Base-by-base conservation (phyloP, 2,888 invertebrate species). In the Drosophila austrosaltans region DNA sequence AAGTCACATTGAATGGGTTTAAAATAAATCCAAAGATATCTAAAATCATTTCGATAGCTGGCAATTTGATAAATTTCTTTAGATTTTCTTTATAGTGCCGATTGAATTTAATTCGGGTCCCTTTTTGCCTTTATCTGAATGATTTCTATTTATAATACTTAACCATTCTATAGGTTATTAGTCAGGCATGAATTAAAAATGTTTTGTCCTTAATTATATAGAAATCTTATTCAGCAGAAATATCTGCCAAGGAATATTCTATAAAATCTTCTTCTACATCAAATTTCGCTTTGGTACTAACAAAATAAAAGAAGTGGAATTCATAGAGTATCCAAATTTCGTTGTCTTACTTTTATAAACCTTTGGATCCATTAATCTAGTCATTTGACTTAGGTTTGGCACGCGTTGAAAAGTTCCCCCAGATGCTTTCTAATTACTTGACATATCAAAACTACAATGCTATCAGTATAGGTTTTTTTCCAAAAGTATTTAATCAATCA, bases 21-120 rank as follows among this genome's bases (percentile, higher is more conserved):
- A 12, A 22, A 25, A 48, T 48, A 48, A 48, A 25, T 4, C 48
- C 48, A 48, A 4, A 28, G 28, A 28, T 28, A 28, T 28, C 1
- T 0, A 28, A 3, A 28, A 28, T 28, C 30, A 3, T 22, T 48
- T 22, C 2, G 7, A 7, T 44, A 44, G 3, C 1, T 20, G 25
- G 22, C 10, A 3, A 48, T 48, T 48, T 25, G 48, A 48, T 48
- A 48, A 48, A 25, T 48, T 48, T 48, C 10, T 10, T 25, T 48
- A 48, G 48, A 48, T 48, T 48, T 48, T 22, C 48, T 48, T 48
- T 25, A 48, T 10, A 22, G 12, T 48, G 48, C 48, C 48, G 25
- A 48, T 48, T 10, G 25, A 16, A 48, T 48, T 48, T 48, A 48
- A 48, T 48, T 25, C 48, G 25, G 25, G 48, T 32, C 3, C 54